These are phyloP conservation scores for Odocoileus virginianus DNA, from an alignment of 2,113 vertebrate species.

Conservation along the genomic window DNA sequence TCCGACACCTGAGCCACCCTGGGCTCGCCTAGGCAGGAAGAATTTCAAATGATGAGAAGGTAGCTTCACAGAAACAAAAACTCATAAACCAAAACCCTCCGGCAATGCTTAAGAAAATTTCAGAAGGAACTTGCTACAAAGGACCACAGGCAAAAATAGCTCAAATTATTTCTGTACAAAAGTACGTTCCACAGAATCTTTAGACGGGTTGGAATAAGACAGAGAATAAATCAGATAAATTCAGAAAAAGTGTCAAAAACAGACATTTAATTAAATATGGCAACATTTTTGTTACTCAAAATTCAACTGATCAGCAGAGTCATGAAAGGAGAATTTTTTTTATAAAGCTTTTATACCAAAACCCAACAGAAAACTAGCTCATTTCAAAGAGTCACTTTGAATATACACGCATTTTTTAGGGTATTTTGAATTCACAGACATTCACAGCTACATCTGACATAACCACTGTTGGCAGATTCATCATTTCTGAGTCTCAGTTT, in stretches of 20 bases:
- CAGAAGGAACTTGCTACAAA: constrained; percentile 11
- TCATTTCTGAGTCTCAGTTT: background rate
- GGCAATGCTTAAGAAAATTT: background rate
- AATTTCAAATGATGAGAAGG: background rate
- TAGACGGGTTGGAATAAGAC: background rate
- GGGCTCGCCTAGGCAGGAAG: background rate
- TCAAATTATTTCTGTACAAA: background rate
- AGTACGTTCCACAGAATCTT: background rate
- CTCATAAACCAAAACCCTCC: background rate
- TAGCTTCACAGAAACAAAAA: background rate
- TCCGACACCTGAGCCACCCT: background rate
- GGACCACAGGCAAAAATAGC: background rate
- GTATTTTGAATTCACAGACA: background rate
- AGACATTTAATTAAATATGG: constrained; percentile 25
- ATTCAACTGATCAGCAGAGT: background rate
- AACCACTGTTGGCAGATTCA: background rate
- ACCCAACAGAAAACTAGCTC: background rate
- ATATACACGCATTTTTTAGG: background rate
- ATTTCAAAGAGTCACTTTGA: background rate
- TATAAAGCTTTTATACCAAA: background rate
- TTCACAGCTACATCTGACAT: background rate
- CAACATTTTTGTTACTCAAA: constrained; percentile 35
- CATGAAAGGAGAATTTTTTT: background rate
- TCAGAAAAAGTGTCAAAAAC: constrained; percentile 8
- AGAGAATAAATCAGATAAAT: background rate